Conservation (phyloP, 37 sponge, comb jelly and placozoan species). For the Eunapius fragilis region DNA sequence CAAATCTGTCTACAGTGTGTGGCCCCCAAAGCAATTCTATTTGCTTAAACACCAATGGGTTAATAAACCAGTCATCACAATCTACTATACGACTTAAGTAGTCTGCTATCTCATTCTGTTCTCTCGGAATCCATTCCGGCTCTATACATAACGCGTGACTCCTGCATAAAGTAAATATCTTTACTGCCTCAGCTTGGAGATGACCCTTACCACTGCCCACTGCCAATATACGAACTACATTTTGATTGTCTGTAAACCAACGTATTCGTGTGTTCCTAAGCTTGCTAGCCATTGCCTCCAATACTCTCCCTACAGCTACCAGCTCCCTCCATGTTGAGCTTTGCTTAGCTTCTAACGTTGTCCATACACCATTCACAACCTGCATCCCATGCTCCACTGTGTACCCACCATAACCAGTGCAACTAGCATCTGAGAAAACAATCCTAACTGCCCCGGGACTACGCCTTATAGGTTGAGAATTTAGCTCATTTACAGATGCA, state of each 20-base stretch:
- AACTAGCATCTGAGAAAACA: constrained; percentile 51
- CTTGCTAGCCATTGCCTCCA: constrained; percentile 9
- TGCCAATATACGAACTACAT: constrained; percentile 29
- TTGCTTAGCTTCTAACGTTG: background rate
- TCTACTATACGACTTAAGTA: constrained; percentile 33
- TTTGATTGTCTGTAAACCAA: constrained; percentile 50
- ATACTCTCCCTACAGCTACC: constrained; percentile 4
- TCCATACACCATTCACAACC: constrained; percentile 26
- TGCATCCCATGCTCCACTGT: background rate
- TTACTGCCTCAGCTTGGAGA: constrained; percentile 26
- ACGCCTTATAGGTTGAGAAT: constrained; percentile 28
- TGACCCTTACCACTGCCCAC: constrained; percentile 11
- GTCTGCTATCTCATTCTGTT: constrained; percentile 28
- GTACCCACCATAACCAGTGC: constrained; percentile 49
- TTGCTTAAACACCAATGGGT: constrained; percentile 5
- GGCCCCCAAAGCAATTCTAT: constrained; percentile 48
- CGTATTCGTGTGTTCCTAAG: background rate
- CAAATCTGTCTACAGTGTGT: constrained; percentile 52
- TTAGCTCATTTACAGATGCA: background rate
- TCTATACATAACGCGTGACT: background rate
- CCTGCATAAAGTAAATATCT: constrained; percentile 7
- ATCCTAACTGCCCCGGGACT: constrained; percentile 27
- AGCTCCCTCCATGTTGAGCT: constrained; percentile 51
- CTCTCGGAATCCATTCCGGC: constrained; percentile 46
- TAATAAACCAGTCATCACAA: constrained; percentile 41